Base-by-base conservation (phyloP, 2,797 vertebrate species). In the Cyprinodon diabolis region DNA sequence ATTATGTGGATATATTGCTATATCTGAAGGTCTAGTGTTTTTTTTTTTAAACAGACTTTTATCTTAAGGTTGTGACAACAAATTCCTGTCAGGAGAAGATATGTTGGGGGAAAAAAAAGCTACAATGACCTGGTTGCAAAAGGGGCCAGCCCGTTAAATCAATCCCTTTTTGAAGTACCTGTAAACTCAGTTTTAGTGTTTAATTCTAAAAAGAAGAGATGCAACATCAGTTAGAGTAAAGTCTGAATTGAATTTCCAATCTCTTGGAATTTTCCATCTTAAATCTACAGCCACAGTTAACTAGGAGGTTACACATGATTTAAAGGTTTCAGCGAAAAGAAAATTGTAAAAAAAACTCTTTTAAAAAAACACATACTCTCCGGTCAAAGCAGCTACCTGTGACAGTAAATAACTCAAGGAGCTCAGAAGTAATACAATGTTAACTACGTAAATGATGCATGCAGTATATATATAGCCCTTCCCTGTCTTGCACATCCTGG, bases 11-110 rank as follows among this genome's bases (percentile, higher is more conserved):
- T 40, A 43, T 63, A 63, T 43, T 63, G 2, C 60, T 6, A 63
- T 37, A 63, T 21, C 60, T 63, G 58, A 63, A 63, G 35, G n/a
- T 63, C 60, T 43, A 37, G 40, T 63, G 35, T 13, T 63, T 35
- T 35, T 12, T 21, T 63, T 40, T 63, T 40, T 17, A 19, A 37
- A 19, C 57, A 37, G 4, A 30, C 35, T 60, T 60, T 60, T 40
- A 60, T 60, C 25, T 60, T 37, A 40, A 19, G 15, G 58, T 9
- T 37, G 15, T 3, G 1, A 30, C 57, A 49, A 49, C 48, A 49
- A 4, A 13, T 49, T 14, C 15, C 1, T 49, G 48, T 49, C 15
- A 13, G 17, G 35, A 10, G 15, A 60, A 60, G 48, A 49, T 14
- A 13, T 49, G 48, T 49, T 13, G 13, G 2, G 12, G 15, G 15